Evolutionary conservation across 2,888 invertebrate species (phyloP), one percentile per base, ranked within the genome.

Genomic region (Drosophila demipolita): DNA sequence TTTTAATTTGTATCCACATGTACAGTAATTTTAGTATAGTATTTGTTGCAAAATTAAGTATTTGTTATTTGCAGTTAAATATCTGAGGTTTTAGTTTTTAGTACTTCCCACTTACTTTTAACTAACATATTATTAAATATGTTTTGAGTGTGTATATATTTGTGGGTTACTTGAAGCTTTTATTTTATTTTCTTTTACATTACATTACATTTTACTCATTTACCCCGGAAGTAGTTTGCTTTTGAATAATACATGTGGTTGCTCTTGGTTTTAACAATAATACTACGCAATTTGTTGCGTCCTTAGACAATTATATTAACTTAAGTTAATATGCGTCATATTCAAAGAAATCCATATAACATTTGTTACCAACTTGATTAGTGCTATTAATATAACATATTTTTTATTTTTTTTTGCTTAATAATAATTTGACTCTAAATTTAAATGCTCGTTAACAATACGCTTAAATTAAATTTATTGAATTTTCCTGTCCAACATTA

Each of bases 401-500:
- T 70, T 59, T 42, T 6, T 32, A 40, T 42, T 67, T 66, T 53
- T 29, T 32, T 23, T 67, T 29, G 29, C 5, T 66, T 65, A 55
- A 55, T 69, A 70, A 53, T 82, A 67, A 73, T 68, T 73, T 73
- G 73, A 66, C 6, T 29, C 78, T 81, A 82, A 60, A 49, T 66
- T 48, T 70, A 29, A 29, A 29, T 66, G 66, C 38, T 45, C 29
- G 29, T 79, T 67, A 81, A 87, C 87, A 87, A 82, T 84, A 79
- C 32, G 76, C 86, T 88, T 80, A 88, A 86, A 80, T 84, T 88
- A 49, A 54, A 83, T 88, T 84, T 86, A 29, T 29, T 29, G 5
- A 29, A 29, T 29, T 5, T 29, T 29, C 93, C 93, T 98, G 69
- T 95, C 95, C 52, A 96, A 97, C 87, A 96, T 98, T 54, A 95